A percentile compares a stretch with the other conserved stretches of the same genome.
Evolutionary conservation across 2,113 vertebrate species (phyloP).

Genomic region (Leuciscus idus): DNA sequence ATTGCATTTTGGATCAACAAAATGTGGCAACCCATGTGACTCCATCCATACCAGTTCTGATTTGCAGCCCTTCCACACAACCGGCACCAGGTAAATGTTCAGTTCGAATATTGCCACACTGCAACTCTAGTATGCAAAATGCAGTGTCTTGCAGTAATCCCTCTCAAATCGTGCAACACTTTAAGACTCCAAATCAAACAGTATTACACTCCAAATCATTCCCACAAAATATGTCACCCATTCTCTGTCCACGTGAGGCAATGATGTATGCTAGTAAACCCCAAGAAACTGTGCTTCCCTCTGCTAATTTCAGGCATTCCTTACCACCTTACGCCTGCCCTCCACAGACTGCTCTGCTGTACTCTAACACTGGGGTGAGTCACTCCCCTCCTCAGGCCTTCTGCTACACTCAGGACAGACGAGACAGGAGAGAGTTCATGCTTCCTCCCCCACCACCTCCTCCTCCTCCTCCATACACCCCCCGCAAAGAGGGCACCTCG

Average conservation of each 20-base stretch:
- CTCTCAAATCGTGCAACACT: constrained; percentile 69
- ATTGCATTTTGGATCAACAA: constrained; percentile 19
- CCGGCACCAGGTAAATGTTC: neutral
- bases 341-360: constrained; percentile 69
- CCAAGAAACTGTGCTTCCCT: constrained; percentile 51
- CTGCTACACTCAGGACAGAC: constrained; percentile 74
- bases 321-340: constrained; percentile 71
- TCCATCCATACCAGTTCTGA: constrained; percentile 15
- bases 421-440: constrained; percentile 57
- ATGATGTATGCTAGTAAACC: constrained; percentile 32
- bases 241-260: constrained; percentile 24
- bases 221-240: constrained; percentile 40
- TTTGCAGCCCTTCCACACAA: constrained; percentile 36
- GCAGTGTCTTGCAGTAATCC: constrained; percentile 58
- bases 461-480: constrained; percentile 75
- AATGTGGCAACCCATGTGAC: neutral
- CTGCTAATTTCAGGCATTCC: constrained; percentile 63
- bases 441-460: constrained; percentile 76
- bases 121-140: constrained; percentile 3
- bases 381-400: constrained; percentile 73
- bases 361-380: constrained; percentile 71
- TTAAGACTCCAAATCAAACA: constrained; percentile 66
- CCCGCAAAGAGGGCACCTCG: constrained; percentile 71
- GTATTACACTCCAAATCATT: constrained; percentile 64
- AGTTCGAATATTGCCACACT: constrained; percentile 11